Evolutionary conservation across 2,888 invertebrate genomes (phyloP), one percentile per base, ranked within the genome.

Genomic region (Lasioglossum vierecki): DNA sequence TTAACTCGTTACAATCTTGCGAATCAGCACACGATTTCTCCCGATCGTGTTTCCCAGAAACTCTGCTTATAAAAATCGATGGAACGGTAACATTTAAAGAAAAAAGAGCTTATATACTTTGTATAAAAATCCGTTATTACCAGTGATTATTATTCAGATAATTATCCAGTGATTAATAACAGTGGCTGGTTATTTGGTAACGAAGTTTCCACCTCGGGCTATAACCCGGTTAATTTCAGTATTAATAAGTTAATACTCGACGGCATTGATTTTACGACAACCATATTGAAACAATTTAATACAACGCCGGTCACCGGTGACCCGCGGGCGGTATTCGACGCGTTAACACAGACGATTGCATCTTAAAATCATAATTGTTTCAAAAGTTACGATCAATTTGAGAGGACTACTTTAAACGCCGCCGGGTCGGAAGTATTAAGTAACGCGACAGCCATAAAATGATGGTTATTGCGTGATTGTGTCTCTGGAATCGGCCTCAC

Each of bases 301-400:
- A 3, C n/a, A 53, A 1, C 22, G 9, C 53, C 53, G 57, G n/a
- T 57, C 57, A n/a, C 11, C 57, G n/a, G 11, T 57, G n/a, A 57
- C n/a, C 57, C n/a, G n/a, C n/a, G n/a, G 57, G 57, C 57, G 4
- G 57, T n/a, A n/a, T 57, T 57, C 57, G 8, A n/a, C 57, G 57
- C 57, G n/a, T 57, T 57, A 57, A 57, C 57, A 11, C 57, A 4
- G 57, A 3, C 57, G 3, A 4, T 11, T 11, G 57, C 57, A 4
- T 57, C 57, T 57, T 57, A 57, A 57, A 57, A 57, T 57, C 57
- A 26, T 57, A 57, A 57, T 57, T 57, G 57, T 57, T 57, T 57
- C n/a, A 26, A 57, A 57, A 57, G 57, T 57, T 57, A 57, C 57
- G 57, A 57, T 57, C 57, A n/a, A 57, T 57, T 57, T n/a, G 57